Percentiles rank a stretch among this genome's conserved stretches.
phyloP scores from a whole-genome alignment of 2,888 invertebrate species.

The Bellardia bayeri region DNA sequence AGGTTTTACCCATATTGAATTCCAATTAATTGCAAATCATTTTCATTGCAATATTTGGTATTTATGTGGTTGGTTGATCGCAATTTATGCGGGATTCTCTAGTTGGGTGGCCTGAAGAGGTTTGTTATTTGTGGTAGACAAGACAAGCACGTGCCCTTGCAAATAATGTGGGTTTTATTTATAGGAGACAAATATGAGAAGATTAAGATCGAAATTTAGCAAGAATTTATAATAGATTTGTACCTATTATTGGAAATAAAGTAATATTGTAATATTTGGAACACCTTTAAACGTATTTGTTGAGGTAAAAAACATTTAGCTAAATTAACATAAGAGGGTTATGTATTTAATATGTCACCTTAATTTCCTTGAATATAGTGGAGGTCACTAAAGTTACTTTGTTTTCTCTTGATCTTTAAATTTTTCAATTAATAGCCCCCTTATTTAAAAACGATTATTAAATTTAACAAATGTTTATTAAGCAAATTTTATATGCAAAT shows the following conservation, averaged over 20 bases:
- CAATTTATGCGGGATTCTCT: conserved; percentile 62
- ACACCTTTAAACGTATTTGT: too few relatives aligned
- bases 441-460: too few relatives aligned
- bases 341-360: too few relatives aligned
- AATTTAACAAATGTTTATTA: too few relatives aligned
- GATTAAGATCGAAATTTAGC: neutral
- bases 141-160: conserved; percentile 62
- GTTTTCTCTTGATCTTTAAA: too few relatives aligned
- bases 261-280: too few relatives aligned
- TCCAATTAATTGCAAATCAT: conserved; percentile 67
- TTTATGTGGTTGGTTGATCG: conserved; percentile 52
- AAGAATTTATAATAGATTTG: conserved; percentile 2
- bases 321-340: too few relatives aligned
- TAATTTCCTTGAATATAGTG: too few relatives aligned
- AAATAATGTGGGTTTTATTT: conserved; percentile 46
- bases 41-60: conserved; percentile 52
- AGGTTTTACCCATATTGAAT: conserved; percentile 23
- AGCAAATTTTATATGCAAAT: too few relatives aligned
- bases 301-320: too few relatives aligned
- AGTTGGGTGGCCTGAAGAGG: conserved; percentile 55
- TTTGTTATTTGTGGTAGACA: neutral
- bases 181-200: conserved; percentile 15
- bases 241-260: neutral
- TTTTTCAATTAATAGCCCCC: too few relatives aligned
- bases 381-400: too few relatives aligned